A percentile compares a stretch with the other conserved stretches of the same genome.
phyloP scores from a whole-genome alignment of 2,797 vertebrate species.

The Luscinia megarhynchos region DNA sequence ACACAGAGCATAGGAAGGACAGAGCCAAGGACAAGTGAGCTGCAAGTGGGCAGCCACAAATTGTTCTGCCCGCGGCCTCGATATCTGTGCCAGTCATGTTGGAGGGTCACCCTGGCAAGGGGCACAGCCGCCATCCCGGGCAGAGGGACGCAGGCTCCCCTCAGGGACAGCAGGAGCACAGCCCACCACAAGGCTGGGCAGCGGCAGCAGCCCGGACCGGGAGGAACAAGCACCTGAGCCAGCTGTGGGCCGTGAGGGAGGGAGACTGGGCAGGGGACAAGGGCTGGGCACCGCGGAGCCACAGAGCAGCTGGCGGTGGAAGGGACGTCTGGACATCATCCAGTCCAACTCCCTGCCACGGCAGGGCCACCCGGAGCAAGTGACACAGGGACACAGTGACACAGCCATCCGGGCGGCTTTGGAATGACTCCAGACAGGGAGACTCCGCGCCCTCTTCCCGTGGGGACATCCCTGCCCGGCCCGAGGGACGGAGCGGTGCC shows the following conservation, averaged over 20 bases:
- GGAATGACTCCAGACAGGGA: background rate
- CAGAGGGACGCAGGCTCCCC: accelerated
- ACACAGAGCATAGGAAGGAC: accelerated
- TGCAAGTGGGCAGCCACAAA: background rate
- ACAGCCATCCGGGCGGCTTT: background rate
- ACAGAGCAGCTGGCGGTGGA: background rate
- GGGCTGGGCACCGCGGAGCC: background rate
- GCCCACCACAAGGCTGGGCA: background rate
- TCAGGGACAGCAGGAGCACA: too few relatives aligned
- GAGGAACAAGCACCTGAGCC: too few relatives aligned
- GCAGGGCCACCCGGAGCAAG: background rate
- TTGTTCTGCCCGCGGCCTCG: too few relatives aligned
- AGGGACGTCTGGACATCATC: background rate
- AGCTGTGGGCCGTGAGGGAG: background rate
- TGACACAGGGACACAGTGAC: background rate
- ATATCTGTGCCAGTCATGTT: accelerated
- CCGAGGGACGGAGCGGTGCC: background rate
- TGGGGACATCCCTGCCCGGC: background rate
- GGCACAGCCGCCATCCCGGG: accelerated
- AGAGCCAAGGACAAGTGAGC: background rate
- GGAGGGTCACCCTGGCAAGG: accelerated
- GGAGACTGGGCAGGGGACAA: too few relatives aligned
- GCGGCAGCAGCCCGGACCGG: background rate
- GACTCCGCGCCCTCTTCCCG: background rate
- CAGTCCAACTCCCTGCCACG: too few relatives aligned